Evolutionary conservation across 2,113 vertebrate species (phyloP), one percentile per base, ranked within the genome.

Genomic region (Odontesthes bonariensis): DNA sequence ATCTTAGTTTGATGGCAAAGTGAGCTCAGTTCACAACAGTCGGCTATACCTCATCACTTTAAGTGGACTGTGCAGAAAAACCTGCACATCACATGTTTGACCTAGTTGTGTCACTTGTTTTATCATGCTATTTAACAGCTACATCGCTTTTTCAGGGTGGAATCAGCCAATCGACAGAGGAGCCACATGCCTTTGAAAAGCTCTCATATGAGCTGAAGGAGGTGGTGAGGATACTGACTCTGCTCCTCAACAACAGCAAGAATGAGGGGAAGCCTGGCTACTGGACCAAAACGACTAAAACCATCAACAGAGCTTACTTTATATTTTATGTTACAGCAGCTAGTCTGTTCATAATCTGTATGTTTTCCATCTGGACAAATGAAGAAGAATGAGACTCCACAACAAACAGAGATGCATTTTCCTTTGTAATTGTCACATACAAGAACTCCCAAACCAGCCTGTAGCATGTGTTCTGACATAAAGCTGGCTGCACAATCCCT

Each of bases 271-370:
- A 62, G 33, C 51, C 60, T 0, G 64, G 71, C 38, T 73, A 58
- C 56, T 87, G 84, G 87, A 81, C 67, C 56, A 60, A 20, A 59
- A 14, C 68, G 52, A 33, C 55, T 47, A 32, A 76, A 31, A 73
- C 1, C 8, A 35, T 87, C 22, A 79, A 89, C 82, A 67, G 3
- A 7, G 13, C 64, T 52, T 87, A 81, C 27, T 60, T 76, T 5
- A n/a, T 71, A 23, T 12, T 53, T 9, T 89, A 89, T 31, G 2
- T 85, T 16, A 31, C 19, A 13, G 52, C 51, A 6, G 8, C n/a
- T 16, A 11, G 0, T 38, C 0, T 68, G 32, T 89, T 89, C 62
- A 20, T 64, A n/a, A 9, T 46, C 1, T 20, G 19, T 33, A 51
- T 51, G 27, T 51, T 51, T 64, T 33, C 46, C 46, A 51, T 11